A percentile compares a stretch with the other conserved stretches of the same genome.
phyloP scores from a whole-genome alignment of 1,140 invertebrate species.

The Spodoptera litura region DNA sequence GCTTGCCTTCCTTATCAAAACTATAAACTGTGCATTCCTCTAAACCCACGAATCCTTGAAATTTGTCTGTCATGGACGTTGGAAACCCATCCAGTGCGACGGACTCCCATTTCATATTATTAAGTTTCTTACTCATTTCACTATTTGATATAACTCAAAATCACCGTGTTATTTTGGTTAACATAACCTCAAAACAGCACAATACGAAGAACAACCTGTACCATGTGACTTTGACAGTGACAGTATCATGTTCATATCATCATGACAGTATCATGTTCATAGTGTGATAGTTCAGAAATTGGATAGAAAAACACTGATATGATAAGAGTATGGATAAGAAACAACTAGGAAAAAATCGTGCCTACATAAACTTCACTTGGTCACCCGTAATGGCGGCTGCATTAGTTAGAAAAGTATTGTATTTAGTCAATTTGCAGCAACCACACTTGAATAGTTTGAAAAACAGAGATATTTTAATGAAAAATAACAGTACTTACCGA shows the following conservation, averaged over 20 bases:
- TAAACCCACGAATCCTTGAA: conserved; percentile 87
- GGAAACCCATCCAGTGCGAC: conserved; percentile 86
- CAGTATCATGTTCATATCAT: too few relatives aligned
- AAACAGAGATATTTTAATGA: too few relatives aligned
- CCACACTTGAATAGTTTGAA: too few relatives aligned
- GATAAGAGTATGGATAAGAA: too few relatives aligned
- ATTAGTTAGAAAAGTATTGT: too few relatives aligned
- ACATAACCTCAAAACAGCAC: conserved; percentile 49
- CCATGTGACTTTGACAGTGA: conserved; percentile 41
- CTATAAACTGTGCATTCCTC: conserved; percentile 88
- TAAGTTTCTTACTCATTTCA: conserved; percentile 76
- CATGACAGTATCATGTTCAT: too few relatives aligned
- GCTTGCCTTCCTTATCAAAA: conserved; percentile 76
- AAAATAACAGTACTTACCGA: too few relatives aligned
- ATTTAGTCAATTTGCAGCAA: too few relatives aligned
- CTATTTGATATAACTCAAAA: conserved; percentile 15
- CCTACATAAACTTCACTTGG: too few relatives aligned
- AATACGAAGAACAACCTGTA: conserved; percentile 19
- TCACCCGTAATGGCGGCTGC: too few relatives aligned
- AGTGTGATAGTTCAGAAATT: conserved; percentile 16
- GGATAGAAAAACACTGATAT: too few relatives aligned
- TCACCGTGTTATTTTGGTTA: conserved; percentile 28
- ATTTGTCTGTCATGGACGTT: conserved; percentile 75
- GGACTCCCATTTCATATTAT: conserved; percentile 86
- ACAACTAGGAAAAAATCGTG: too few relatives aligned